Percentiles rank a stretch among this genome's conserved stretches.
Conservation (phyloP, 2,113 vertebrate species). For the Orthonyx spaldingii region DNA sequence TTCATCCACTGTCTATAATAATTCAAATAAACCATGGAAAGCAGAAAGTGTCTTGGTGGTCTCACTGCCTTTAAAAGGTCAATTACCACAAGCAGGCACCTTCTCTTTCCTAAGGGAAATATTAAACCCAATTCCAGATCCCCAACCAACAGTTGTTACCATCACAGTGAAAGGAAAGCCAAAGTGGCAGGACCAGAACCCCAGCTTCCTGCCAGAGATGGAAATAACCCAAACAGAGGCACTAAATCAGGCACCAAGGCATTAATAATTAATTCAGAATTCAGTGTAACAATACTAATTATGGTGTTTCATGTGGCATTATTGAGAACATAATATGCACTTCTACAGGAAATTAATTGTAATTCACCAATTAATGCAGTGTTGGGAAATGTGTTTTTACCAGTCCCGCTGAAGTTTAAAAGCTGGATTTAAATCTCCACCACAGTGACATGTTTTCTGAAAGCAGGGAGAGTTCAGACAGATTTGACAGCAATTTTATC, state of each 20-base stretch:
- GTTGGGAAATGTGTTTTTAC: constrained; percentile 17
- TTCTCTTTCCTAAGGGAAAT: not conserved
- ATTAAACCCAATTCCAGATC: not conserved
- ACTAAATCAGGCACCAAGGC: not conserved
- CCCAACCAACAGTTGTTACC: not conserved
- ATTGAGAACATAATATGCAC: not conserved
- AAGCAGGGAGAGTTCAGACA: not conserved
- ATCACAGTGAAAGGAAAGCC: not conserved
- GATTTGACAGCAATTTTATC: constrained; percentile 18
- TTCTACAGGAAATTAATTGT: constrained; percentile 32
- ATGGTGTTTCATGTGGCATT: not conserved
- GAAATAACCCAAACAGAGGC: not conserved
- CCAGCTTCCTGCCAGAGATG: not conserved
- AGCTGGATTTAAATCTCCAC: not conserved
- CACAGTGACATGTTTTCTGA: not conserved
- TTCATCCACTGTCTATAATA: not conserved
- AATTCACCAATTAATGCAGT: constrained; percentile 3
- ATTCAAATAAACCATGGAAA: not conserved
- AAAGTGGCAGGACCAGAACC: not conserved
- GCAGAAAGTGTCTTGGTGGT: not conserved
- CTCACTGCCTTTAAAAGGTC: not conserved
- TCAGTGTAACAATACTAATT: constrained; percentile 25
- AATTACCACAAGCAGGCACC: not conserved
- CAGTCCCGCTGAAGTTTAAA: not conserved
- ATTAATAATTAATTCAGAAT: constrained; percentile 38